Evolutionary conservation across 2,888 invertebrate genomes (phyloP).

Genomic region (Ennomos fuscantarius): DNA sequence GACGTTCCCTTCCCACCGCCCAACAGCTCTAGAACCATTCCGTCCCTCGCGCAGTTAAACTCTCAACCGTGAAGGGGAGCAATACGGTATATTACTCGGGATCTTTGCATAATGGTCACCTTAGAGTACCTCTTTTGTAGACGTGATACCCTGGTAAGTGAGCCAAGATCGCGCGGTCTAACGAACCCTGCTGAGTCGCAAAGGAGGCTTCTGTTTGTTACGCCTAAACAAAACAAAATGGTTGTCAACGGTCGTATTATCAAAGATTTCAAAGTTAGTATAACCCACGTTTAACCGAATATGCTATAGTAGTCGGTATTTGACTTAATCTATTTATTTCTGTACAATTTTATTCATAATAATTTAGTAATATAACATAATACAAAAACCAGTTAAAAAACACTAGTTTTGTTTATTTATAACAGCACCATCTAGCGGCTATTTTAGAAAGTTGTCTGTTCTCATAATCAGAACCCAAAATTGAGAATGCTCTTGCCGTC

Average conservation of each 20-base stretch:
- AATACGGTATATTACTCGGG: conserved; percentile 52
- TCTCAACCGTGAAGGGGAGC: conserved; percentile 53
- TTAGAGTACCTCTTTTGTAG: conserved; percentile 55
- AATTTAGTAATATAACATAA: too few relatives aligned
- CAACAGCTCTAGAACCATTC: conserved; percentile 72
- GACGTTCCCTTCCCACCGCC: conserved; percentile 76
- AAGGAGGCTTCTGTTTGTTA: conserved; percentile 3
- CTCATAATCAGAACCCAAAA: conserved; percentile 18
- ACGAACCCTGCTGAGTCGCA: conserved; percentile 24
- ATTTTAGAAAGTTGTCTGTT: conserved; percentile 16
- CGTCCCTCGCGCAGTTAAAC: conserved; percentile 54
- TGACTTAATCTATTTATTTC: too few relatives aligned
- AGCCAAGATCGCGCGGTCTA: conserved; percentile 52
- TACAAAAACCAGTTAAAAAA: too few relatives aligned
- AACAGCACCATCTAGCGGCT: conserved; percentile 29
- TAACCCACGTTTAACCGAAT: too few relatives aligned
- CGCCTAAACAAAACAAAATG: neutral
- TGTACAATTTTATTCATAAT: too few relatives aligned
- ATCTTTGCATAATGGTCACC: conserved; percentile 56
- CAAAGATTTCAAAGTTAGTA: too few relatives aligned
- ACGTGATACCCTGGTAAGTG: conserved; percentile 70
- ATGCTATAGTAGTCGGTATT: too few relatives aligned
- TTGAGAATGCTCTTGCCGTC: neutral
- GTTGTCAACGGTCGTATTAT: too few relatives aligned
- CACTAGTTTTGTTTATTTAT: conserved; percentile 3